phyloP scores from a whole-genome alignment of 37 sponge, comb jelly and placozoan genomes.

The Tethya wilhelma region DNA sequence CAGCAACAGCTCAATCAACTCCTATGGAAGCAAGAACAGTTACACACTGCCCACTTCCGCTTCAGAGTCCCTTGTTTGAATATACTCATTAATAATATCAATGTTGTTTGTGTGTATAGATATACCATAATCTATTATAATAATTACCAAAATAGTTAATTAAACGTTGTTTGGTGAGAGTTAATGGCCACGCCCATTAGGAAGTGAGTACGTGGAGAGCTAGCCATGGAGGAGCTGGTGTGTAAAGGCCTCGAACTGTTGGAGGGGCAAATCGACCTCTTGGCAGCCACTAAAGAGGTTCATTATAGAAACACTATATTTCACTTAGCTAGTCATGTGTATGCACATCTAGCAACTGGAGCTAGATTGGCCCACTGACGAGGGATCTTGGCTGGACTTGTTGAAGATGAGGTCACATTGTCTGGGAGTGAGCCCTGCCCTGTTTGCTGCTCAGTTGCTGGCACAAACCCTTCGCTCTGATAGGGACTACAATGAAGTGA shows the following conservation, averaged over 20 bases:
- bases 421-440: too few relatives aligned
- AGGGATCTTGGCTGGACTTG: too few relatives aligned
- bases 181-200: too few relatives aligned
- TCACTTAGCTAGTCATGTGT: too few relatives aligned
- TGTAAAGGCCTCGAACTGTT: neutral
- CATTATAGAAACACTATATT: too few relatives aligned
- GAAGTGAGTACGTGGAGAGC: neutral
- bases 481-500: too few relatives aligned
- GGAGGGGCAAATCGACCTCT: neutral
- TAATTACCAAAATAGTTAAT: neutral
- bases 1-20: neutral
- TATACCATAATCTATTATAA: neutral
- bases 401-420: too few relatives aligned
- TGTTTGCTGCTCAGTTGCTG: too few relatives aligned
- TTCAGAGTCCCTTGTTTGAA: neutral
- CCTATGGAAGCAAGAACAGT: neutral
- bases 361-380: too few relatives aligned
- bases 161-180: neutral
- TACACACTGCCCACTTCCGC: neutral
- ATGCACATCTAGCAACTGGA: too few relatives aligned
- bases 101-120: neutral
- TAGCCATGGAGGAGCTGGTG: neutral
- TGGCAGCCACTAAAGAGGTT: neutral
- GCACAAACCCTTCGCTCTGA: too few relatives aligned
- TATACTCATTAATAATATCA: too few relatives aligned